These are phyloP conservation scores for Poeciliopsis turrubarensis DNA, from an alignment of 2,113 vertebrate species.

Conservation along the genomic window DNA sequence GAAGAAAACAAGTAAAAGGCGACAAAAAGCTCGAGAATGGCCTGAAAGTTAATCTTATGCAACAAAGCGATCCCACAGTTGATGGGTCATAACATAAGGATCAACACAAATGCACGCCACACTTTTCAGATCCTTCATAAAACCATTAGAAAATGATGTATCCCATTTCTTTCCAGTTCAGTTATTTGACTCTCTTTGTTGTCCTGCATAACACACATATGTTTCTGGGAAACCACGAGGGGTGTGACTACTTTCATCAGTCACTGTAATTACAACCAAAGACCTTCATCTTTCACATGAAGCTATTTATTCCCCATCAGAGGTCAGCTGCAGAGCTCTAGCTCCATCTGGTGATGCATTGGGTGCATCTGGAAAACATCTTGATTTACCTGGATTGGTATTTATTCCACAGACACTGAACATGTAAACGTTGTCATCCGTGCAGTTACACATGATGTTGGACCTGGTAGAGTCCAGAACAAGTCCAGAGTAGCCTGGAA, in stretches of 20 bases:
- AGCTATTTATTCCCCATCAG: neutral
- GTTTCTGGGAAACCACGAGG: neutral
- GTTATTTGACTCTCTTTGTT: neutral
- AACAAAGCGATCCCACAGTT: neutral
- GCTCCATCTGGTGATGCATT: constrained; percentile 62
- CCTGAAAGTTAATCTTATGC: neutral
- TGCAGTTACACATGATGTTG: constrained; percentile 92
- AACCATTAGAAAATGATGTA: neutral
- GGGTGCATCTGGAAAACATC: neutral
- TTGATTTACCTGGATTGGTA: constrained; percentile 84
- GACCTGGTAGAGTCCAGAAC: constrained; percentile 88
- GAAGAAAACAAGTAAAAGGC: no score
- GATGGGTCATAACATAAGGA: no score
- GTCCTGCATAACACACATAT: no score
- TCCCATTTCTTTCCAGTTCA: neutral
- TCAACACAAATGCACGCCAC: neutral
- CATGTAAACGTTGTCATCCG: constrained; percentile 96
- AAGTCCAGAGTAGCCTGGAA: constrained; percentile 93
- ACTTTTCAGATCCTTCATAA: neutral
- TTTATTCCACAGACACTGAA: constrained; percentile 88
- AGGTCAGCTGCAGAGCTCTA: neutral
- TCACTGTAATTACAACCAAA: neutral
- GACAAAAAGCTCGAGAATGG: no score
- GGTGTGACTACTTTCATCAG: neutral
- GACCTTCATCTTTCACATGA: neutral